Evolutionary conservation across 2,113 vertebrate genomes (phyloP).

Genomic region (Pleuronectes platessa): DNA sequence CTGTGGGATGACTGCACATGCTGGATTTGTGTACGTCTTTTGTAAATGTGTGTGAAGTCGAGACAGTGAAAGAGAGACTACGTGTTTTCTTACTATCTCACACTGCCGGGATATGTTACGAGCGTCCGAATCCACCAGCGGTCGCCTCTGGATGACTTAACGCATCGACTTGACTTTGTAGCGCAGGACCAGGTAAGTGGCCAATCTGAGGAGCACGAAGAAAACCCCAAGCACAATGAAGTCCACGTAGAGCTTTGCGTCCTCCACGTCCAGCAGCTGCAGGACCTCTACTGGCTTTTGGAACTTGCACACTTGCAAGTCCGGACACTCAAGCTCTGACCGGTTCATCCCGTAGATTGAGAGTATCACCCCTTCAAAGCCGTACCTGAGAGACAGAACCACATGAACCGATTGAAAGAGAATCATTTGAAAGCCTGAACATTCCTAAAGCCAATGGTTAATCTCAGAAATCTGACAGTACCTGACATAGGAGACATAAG

Average conservation of each 20-base stretch:
- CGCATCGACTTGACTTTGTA: conserved; percentile 97
- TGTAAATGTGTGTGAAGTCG: conserved; percentile 36
- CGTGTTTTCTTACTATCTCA: conserved; percentile 54
- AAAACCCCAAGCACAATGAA: conserved; percentile 95
- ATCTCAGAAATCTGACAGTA: conserved; percentile 52
- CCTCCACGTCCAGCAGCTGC: conserved; percentile 92
- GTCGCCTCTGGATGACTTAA: conserved; percentile 70
- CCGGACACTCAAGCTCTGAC: conserved; percentile 89
- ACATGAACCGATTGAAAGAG: background rate
- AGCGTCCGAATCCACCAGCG: conserved; percentile 29
- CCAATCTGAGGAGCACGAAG: conserved; percentile 91
- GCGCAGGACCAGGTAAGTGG: conserved; percentile 95
- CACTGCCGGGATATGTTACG: conserved; percentile 31
- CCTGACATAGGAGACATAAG: conserved; percentile 98
- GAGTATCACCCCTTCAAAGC: conserved; percentile 96
- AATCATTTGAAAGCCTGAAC: background rate
- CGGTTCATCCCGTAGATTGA: conserved; percentile 98
- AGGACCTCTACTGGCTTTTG: conserved; percentile 92
- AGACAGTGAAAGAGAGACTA: conserved; percentile 38
- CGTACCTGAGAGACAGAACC: conserved; percentile 84
- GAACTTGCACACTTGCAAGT: conserved; percentile 86
- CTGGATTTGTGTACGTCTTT: conserved; percentile 31
- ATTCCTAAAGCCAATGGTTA: background rate
- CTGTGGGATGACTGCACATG: conserved; percentile 39
- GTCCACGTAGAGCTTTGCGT: conserved; percentile 96